These are phyloP conservation scores for Gorsachius magnificus DNA, from an alignment of 2,797 vertebrate species.

Conservation along the genomic window DNA sequence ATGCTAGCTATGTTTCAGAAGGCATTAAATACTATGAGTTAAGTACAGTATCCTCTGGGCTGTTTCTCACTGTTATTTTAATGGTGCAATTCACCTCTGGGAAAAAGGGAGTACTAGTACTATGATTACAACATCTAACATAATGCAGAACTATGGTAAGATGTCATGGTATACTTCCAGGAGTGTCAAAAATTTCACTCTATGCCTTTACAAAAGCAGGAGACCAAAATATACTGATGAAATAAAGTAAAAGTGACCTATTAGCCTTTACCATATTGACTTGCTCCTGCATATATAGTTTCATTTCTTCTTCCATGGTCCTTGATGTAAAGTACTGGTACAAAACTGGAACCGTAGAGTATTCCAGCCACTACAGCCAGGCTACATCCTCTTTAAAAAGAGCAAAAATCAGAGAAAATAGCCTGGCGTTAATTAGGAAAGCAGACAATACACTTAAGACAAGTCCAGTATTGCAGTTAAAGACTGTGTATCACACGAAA, in stretches of 20 bases:
- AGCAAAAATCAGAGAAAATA: not conserved
- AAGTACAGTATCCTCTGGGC: not conserved
- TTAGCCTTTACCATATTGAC: constrained; percentile 80
- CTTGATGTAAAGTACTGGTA: constrained; percentile 90
- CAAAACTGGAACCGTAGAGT: constrained; percentile 83
- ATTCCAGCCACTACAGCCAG: constrained; percentile 83
- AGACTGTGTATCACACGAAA: not conserved
- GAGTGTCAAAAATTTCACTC: not conserved
- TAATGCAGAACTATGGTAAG: not conserved
- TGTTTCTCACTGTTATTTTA: not conserved
- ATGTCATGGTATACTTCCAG: not conserved
- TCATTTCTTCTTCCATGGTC: constrained; percentile 79
- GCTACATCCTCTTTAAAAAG: constrained; percentile 81
- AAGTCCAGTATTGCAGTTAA: not conserved
- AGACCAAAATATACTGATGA: not conserved
- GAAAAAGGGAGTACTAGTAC: not conserved
- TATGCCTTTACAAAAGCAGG: not conserved
- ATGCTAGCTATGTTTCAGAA: not conserved
- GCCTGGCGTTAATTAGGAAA: not conserved
- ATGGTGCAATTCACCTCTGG: not conserved
- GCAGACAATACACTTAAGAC: not conserved
- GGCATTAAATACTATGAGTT: not conserved
- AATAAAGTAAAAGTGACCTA: not conserved
- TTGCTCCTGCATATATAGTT: constrained; percentile 83
- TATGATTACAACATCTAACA: not conserved